These are phyloP conservation scores for Huso huso DNA, from an alignment of 2,797 vertebrate species.

Conservation along the genomic window DNA sequence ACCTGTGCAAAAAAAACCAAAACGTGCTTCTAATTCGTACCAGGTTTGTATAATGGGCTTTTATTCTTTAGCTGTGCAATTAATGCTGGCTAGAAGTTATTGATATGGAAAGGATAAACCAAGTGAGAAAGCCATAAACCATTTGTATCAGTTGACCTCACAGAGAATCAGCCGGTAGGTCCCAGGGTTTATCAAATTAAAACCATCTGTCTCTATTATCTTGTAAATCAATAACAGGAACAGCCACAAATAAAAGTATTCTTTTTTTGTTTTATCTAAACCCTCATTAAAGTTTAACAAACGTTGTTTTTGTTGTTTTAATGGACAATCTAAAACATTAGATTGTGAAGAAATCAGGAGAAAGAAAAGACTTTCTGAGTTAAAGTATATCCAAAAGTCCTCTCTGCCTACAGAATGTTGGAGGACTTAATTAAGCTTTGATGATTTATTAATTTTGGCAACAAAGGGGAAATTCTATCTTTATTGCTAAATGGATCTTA, in stretches of 20 bases:
- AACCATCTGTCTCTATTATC: slow-evolving; percentile 16
- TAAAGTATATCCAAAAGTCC: slow-evolving; percentile 2
- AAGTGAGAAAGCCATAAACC: too few species aligned
- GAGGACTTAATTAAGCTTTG: slow-evolving; percentile 64
- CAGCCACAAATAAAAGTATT: too few species aligned
- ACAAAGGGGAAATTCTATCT: slow-evolving; percentile 55
- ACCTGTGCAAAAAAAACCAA: neutral
- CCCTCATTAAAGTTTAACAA: too few species aligned
- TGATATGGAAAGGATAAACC: slow-evolving; percentile 37
- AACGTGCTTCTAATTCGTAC: slow-evolving; percentile 49
- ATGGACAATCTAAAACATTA: too few species aligned
- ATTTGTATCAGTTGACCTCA: slow-evolving; percentile 28
- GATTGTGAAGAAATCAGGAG: too few species aligned
- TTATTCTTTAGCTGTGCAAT: slow-evolving; percentile 33
- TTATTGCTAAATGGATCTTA: slow-evolving; percentile 51
- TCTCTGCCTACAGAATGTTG: slow-evolving; percentile 45
- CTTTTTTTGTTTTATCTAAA: too few species aligned
- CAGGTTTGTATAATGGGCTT: slow-evolving; percentile 38
- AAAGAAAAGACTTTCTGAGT: neutral
- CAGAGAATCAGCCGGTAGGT: slow-evolving; percentile 9
- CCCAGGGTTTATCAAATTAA: slow-evolving; percentile 12
- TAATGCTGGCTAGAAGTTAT: slow-evolving; percentile 39
- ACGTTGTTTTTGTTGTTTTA: too few species aligned
- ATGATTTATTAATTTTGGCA: slow-evolving; percentile 63
- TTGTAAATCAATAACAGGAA: too few species aligned